phyloP scores from a whole-genome alignment of 2,113 vertebrate species.

The Excalfactoria chinensis region DNA sequence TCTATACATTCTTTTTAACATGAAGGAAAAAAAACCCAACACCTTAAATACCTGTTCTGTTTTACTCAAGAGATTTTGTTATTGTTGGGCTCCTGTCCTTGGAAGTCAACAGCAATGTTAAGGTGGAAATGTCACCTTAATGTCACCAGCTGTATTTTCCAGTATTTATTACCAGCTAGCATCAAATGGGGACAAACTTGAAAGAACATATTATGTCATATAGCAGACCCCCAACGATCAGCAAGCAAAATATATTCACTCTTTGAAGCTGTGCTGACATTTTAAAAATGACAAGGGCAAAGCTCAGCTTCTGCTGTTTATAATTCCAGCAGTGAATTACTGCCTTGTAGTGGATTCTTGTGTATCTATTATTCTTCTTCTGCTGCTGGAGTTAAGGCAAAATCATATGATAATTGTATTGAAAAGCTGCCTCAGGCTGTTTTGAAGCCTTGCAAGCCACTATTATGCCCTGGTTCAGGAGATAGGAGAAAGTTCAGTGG shows the following conservation, averaged over 20 bases:
- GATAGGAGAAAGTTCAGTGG: slow-evolving; percentile 31
- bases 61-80: neutral
- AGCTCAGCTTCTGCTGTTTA: slow-evolving; percentile 60
- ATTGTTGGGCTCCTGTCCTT: neutral
- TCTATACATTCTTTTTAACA: neutral
- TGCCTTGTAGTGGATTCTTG: slow-evolving; percentile 39
- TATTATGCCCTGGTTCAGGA: neutral
- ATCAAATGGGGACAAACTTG: slow-evolving; percentile 33
- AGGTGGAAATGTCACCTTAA: neutral
- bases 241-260: slow-evolving; percentile 37
- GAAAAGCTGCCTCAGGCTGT: slow-evolving; percentile 48
- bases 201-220: slow-evolving; percentile 33
- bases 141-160: neutral
- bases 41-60: neutral
- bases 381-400: slow-evolving; percentile 37
- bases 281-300: slow-evolving; percentile 59
- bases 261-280: slow-evolving; percentile 45
- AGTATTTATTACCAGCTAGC: slow-evolving; percentile 26
- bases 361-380: slow-evolving; percentile 49
- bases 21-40: neutral
- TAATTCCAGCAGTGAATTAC: slow-evolving; percentile 54
- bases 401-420: slow-evolving; percentile 41
- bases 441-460: slow-evolving; percentile 49
- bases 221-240: slow-evolving; percentile 34
- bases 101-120: neutral